A percentile compares a stretch with the other conserved stretches of the same genome.
phyloP scores from a whole-genome alignment of 2,888 invertebrate species.

The Anthophora plumipes region DNA sequence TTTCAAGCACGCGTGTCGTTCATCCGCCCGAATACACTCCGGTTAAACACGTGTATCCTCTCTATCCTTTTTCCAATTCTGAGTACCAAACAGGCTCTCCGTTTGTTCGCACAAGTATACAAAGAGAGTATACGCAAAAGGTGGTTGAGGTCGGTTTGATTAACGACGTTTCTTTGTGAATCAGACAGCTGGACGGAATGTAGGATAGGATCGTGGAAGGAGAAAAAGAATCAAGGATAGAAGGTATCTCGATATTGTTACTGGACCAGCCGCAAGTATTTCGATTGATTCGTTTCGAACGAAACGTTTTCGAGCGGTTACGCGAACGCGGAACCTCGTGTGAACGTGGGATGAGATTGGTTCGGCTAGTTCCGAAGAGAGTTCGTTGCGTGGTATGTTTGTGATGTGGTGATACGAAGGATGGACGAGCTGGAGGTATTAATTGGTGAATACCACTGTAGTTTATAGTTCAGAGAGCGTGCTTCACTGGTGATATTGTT shows the following conservation, averaged over 20 bases:
- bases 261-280: slow-evolving; percentile 4
- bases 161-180: slow-evolving; percentile 71
- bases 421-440: background rate
- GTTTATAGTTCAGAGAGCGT: background rate
- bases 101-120: slow-evolving; percentile 27
- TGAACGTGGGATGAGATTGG: background rate
- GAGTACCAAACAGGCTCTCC: background rate
- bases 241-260: slow-evolving; percentile 27
- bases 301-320: background rate
- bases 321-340: too few species aligned
- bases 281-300: slow-evolving; percentile 9
- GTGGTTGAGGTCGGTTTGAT: slow-evolving; percentile 64
- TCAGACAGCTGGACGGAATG: slow-evolving; percentile 49
- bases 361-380: background rate
- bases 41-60: background rate
- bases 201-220: background rate
- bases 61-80: slow-evolving; percentile 37
- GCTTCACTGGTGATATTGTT: background rate
- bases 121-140: slow-evolving; percentile 12
- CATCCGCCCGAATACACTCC: slow-evolving; percentile 51
- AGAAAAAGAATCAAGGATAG: slow-evolving; percentile 8
- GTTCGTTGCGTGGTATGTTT: background rate
- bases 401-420: background rate
- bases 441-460: background rate
- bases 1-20: slow-evolving; percentile 64